Evolutionary conservation across 1,140 invertebrate genomes (phyloP).

Genomic region (Drosophila equinoxialis): DNA sequence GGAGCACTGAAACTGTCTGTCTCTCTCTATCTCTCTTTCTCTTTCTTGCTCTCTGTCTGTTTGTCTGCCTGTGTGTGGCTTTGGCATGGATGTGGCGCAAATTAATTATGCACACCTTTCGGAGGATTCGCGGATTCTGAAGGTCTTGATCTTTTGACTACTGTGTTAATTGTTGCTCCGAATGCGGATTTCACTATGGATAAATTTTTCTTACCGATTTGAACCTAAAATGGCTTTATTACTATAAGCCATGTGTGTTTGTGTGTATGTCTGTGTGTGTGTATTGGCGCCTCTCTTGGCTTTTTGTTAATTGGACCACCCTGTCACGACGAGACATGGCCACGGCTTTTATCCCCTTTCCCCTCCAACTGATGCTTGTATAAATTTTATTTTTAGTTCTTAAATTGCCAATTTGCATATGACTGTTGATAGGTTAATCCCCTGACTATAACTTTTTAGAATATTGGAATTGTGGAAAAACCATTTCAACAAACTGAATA

Average conservation of each 20-base stretch:
- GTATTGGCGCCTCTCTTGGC: slow-evolving; percentile 51
- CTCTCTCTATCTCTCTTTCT: slow-evolving; percentile 6
- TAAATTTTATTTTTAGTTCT: slow-evolving; percentile 52
- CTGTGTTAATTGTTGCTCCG: slow-evolving; percentile 74
- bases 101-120: slow-evolving; percentile 80
- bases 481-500: no score
- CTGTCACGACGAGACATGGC: slow-evolving; percentile 35
- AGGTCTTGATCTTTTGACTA: slow-evolving; percentile 79
- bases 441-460: slow-evolving; percentile 56
- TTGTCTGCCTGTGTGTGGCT: slow-evolving; percentile 23
- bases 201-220: slow-evolving; percentile 62
- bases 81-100: slow-evolving; percentile 42
- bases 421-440: slow-evolving; percentile 68
- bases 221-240: slow-evolving; percentile 80
- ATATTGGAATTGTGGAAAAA: background rate
- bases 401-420: slow-evolving; percentile 54
- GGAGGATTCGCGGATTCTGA: slow-evolving; percentile 43
- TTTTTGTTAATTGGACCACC: slow-evolving; percentile 76
- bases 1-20: slow-evolving; percentile 18
- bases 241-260: slow-evolving; percentile 44
- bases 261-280: slow-evolving; percentile 9
- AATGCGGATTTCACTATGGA: slow-evolving; percentile 16
- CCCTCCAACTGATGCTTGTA: background rate
- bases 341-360: slow-evolving; percentile 48
- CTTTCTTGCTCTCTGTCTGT: background rate